Evolutionary conservation across 2,113 vertebrate genomes (phyloP), one percentile per base, ranked within the genome.

Genomic region (Silurus meridionalis): DNA sequence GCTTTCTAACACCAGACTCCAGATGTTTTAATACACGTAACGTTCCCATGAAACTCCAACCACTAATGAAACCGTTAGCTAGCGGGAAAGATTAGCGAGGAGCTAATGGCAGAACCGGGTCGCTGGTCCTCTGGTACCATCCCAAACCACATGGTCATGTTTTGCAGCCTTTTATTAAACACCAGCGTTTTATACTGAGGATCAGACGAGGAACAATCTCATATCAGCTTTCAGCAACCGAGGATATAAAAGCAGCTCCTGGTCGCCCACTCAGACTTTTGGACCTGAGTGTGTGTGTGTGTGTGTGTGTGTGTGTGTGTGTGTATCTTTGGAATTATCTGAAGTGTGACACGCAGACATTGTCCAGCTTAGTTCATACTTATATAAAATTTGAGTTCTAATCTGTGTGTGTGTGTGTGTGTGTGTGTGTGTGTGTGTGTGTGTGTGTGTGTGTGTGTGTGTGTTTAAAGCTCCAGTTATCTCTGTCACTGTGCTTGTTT

Each of bases 371-470:
- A 67, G 9, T 25, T 67, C 64, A n/a, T 4, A 67, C n/a, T 1
- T 4, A 67, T 67, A 7, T 63, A 9, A 63, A 63, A 23, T 7
- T 3, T 8, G 21, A 8, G 64, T 37, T n/a, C n/a, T 10, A 25
- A 13, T 67, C 3, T 11, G n/a, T 25, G 37, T 71, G 37, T 48
- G 69, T 77, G 74, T 77, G 74, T 55, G 74, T 77, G 71, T 74
- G 71, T 72, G 37, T 72, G 69, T 72, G 69, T 77, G 74, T 77
- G 74, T 55, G 74, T 77, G 71, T 74, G 71, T 72, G 37, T 72
- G 69, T 72, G 69, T 72, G 28, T 72, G 69, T 71, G 69, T 71
- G 69, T 72, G 69, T 72, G 72, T n/a, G 72, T n/a, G 72, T n/a
- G 71, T 48, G 71, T 23, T 13, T 28, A 2, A 71, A 46, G 46